Conservation (phyloP, 2,888 invertebrate genomes). For the Deilephila elpenor region DNA sequence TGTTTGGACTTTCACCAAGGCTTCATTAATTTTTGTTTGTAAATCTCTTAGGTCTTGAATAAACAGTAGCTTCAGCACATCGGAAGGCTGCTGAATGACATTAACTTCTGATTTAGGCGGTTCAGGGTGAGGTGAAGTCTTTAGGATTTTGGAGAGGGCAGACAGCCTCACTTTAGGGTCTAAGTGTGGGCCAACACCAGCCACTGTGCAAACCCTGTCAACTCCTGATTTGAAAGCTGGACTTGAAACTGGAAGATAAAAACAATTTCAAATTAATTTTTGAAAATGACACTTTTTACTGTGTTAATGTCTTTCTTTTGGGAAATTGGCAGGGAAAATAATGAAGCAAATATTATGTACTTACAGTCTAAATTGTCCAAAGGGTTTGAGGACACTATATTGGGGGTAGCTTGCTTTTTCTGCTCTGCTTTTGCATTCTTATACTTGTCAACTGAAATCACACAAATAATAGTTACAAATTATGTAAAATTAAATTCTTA, state of each 20-base stretch:
- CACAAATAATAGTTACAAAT: conserved; percentile 31
- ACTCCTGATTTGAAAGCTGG: conserved; percentile 94
- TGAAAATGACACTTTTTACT: background rate
- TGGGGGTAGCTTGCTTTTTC: conserved; percentile 86
- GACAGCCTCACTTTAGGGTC: conserved; percentile 77
- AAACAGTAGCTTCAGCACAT: conserved; percentile 91
- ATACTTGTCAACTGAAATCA: conserved; percentile 87
- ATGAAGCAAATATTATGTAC: conserved; percentile 56
- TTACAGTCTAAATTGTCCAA: conserved; percentile 94
- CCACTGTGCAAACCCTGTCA: conserved; percentile 89
- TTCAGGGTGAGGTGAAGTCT: conserved; percentile 92
- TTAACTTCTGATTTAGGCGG: conserved; percentile 63
- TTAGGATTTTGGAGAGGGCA: conserved; percentile 90
- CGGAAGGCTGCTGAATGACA: conserved; percentile 78
- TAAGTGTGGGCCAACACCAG: conserved; percentile 74
- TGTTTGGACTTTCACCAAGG: conserved; percentile 95
- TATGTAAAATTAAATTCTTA: background rate
- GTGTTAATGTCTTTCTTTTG: too few species aligned
- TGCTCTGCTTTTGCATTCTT: conserved; percentile 87
- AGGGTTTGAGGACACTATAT: conserved; percentile 91
- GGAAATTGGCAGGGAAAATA: too few species aligned
- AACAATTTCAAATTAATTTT: conserved; percentile 2
- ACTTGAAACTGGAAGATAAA: conserved; percentile 87
- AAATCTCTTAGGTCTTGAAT: conserved; percentile 93
- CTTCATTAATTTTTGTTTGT: conserved; percentile 97